A percentile compares a stretch with the other conserved stretches of the same genome.
Evolutionary conservation across 2,113 vertebrate genomes (phyloP).

Genomic region (Oriolus oriolus): DNA sequence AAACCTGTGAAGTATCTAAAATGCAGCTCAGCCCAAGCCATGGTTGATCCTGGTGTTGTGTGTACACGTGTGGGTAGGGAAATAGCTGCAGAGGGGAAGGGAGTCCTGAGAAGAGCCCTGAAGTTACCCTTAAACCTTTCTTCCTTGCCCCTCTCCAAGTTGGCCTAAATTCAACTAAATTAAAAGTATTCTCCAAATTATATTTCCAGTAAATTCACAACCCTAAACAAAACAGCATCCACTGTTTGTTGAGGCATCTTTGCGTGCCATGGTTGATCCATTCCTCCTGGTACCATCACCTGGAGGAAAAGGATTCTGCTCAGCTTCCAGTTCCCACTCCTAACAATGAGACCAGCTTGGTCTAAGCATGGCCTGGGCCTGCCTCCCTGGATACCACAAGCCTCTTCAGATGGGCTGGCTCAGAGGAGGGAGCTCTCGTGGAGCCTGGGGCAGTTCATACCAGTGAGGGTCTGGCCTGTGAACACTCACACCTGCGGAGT

Average conservation of each 20-base stretch:
- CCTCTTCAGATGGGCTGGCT: background rate
- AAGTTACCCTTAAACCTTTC: background rate
- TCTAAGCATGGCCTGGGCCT: background rate
- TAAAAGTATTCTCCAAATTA: background rate
- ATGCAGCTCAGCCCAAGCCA: background rate
- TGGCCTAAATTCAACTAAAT: background rate
- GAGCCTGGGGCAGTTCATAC: background rate
- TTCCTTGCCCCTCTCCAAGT: background rate
- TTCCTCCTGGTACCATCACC: background rate
- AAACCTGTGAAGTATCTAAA: background rate
- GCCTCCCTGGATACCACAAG: background rate
- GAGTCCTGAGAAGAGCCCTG: background rate
- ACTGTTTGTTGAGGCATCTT: background rate
- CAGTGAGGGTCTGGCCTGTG: background rate
- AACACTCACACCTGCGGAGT: background rate
- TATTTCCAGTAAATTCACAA: background rate
- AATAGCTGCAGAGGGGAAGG: background rate
- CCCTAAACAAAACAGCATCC: background rate
- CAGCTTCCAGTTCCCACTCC: background rate
- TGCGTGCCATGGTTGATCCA: accelerated
- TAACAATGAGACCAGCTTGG: background rate
- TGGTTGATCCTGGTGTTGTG: background rate
- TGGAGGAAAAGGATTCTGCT: background rate
- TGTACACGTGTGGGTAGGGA: accelerated
- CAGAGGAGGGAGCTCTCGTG: background rate